Base-by-base conservation (phyloP, 1,140 invertebrate genomes). In the Nylanderia fulva region DNA sequence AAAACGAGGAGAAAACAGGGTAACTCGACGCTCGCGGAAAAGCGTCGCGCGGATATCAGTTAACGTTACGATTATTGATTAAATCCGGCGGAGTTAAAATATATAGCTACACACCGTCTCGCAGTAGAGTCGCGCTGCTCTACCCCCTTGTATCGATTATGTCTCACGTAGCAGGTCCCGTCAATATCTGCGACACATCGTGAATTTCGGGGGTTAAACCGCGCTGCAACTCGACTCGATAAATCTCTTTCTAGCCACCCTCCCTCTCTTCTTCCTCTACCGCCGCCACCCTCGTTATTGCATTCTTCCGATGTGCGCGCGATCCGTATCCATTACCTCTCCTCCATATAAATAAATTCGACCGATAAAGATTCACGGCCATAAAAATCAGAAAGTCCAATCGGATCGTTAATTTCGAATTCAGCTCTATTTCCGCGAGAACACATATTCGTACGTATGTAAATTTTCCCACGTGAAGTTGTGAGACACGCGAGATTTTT, bases 131-230 rank as follows among this genome's bases (percentile, higher is more conserved):
- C 85, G 75, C 83, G 72, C 74, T 74, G 72, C 80, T 48, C 45
- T 69, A 77, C 85, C 85, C 85, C 56, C 82, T 85, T 86, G 69
- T 85, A 86, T 86, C 83, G 82, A 86, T 86, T 77, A 85, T 86
- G 82, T 77, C 85, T 86, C 83, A 76, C 71, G 71, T 76, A 56
- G 85, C 69, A 75, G 48, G 85, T 58, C 52, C 85, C 66, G 58
- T 72, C 82, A 76, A 85, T 86, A 77, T 85, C 83, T 61, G 72
- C 63, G 60, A 69, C 72, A 84, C 66, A 84, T 64, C 56, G 72
- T 74, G 69, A 83, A 64, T 86, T 71, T 84, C 71, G 71, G 80
- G 71, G 69, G 82, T 84, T 86, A 86, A 86, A 84, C 69, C 61
- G 54, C 80, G 68, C 33, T 84, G 29, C 82, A 56, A 74, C 63